Evolutionary conservation across 2,797 vertebrate species (phyloP).

Genomic region (Gymnoscopelus microlampas): DNA sequence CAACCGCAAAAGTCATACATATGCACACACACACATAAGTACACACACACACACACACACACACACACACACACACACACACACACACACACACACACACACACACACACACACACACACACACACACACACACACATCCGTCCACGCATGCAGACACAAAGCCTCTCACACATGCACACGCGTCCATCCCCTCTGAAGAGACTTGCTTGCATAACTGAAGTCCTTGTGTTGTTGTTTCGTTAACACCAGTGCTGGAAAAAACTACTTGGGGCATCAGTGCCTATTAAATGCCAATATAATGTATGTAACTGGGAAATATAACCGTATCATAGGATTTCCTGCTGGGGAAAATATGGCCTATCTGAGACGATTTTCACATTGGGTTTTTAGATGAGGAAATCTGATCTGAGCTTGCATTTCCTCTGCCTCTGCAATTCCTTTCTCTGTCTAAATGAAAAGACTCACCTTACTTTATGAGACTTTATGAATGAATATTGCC

Average conservation of each 20-base stretch:
- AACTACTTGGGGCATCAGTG: too few species aligned
- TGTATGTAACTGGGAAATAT: too few species aligned
- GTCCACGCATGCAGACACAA: background rate
- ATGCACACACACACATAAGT: constrained; percentile 54
- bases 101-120: constrained; percentile 25
- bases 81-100: constrained; percentile 38
- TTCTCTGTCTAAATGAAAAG: too few species aligned
- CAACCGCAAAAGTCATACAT: constrained; percentile 18
- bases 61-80: constrained; percentile 26
- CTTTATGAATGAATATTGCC: too few species aligned
- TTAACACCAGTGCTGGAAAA: constrained; percentile 22
- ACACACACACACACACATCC: constrained; percentile 23
- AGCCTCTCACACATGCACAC: constrained; percentile 22
- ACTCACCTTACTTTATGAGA: too few species aligned
- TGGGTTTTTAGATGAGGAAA: too few species aligned
- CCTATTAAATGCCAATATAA: too few species aligned
- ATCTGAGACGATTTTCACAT: constrained; percentile 17
- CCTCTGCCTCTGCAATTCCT: too few species aligned
- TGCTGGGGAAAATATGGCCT: constrained; percentile 22
- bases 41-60: constrained; percentile 34
- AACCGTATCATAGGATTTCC: too few species aligned
- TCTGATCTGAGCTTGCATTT: too few species aligned
- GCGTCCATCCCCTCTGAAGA: constrained; percentile 23
- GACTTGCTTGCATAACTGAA: constrained; percentile 53
- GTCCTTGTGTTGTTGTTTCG: constrained; percentile 48